These are phyloP conservation scores for Syngnathoides biaculeatus DNA, from an alignment of 2,113 vertebrate species.

Conservation along the genomic window DNA sequence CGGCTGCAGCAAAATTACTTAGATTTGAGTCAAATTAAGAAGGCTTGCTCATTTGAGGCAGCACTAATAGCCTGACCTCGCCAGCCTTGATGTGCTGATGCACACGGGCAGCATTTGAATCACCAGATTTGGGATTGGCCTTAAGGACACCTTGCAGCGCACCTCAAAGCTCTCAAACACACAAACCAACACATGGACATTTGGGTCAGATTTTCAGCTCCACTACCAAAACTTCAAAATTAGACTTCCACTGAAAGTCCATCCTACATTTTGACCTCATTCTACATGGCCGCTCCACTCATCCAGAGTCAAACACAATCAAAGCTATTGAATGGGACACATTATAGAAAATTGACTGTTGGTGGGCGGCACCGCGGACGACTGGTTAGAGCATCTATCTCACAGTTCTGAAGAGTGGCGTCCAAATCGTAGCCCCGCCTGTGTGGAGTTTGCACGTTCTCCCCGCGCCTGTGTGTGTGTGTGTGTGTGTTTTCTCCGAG, in stretches of 20 bases:
- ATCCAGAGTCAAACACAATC: background rate
- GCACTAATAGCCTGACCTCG: background rate
- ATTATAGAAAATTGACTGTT: background rate
- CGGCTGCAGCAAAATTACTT: background rate
- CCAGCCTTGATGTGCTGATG: background rate
- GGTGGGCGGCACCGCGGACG: too few relatives aligned
- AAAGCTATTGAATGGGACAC: background rate
- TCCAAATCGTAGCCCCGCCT: too few relatives aligned
- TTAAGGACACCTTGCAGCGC: conserved; percentile 4
- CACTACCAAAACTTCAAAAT: conserved; percentile 19
- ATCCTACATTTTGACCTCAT: background rate
- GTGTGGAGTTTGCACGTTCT: too few relatives aligned
- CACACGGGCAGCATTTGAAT: conserved; percentile 11
- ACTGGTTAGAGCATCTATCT: too few relatives aligned
- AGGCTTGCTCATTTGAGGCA: background rate
- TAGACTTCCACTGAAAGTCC: background rate
- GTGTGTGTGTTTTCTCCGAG: too few relatives aligned
- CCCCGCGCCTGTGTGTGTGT: too few relatives aligned
- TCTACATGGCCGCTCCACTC: background rate
- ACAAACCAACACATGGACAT: conserved; percentile 18
- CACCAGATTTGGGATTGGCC: conserved; percentile 10
- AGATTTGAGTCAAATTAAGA: background rate
- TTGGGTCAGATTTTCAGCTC: conserved; percentile 53
- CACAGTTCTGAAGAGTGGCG: too few relatives aligned
- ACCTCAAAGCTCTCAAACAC: conserved; percentile 10